Evolutionary conservation across 2,888 invertebrate species (phyloP).

Genomic region (Perdita meconis): DNA sequence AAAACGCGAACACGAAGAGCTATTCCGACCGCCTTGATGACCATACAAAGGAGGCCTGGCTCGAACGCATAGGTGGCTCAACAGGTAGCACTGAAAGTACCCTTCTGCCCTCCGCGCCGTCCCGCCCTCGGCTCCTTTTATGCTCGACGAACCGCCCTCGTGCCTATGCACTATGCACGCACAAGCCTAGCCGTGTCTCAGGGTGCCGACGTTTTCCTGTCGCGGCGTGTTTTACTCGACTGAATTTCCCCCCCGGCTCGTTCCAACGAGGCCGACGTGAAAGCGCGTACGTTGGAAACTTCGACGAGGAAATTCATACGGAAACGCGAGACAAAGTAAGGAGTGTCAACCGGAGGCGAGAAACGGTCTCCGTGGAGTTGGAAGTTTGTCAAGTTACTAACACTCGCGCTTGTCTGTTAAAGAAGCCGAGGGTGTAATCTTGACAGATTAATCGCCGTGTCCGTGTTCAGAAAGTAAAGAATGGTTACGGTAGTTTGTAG

Average conservation of each 20-base stretch:
- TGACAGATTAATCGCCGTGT: neutral
- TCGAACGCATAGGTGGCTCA: slow-evolving; percentile 65
- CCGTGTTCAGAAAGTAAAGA: neutral
- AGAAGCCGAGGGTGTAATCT: neutral
- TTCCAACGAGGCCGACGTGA: neutral
- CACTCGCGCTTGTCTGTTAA: neutral
- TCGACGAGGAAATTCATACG: neutral
- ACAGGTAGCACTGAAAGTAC: slow-evolving; percentile 65
- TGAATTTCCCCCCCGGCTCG: neutral
- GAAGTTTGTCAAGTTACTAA: neutral
- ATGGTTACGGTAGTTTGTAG: too few relatives aligned
- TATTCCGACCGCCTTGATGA: slow-evolving; percentile 56
- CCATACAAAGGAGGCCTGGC: slow-evolving; percentile 60
- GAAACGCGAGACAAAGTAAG: neutral
- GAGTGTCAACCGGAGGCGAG: neutral
- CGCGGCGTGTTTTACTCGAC: neutral
- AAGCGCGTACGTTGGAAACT: neutral
- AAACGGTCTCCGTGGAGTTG: neutral
- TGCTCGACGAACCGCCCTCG: slow-evolving; percentile 32
- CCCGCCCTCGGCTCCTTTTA: slow-evolving; percentile 47
- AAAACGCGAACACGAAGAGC: slow-evolving; percentile 30
- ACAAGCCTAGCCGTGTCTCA: neutral
- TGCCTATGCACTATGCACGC: slow-evolving; percentile 45
- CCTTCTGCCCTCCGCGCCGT: slow-evolving; percentile 26
- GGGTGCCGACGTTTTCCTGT: slow-evolving; percentile 18